These are phyloP conservation scores for Nannospalax galili DNA, from an alignment of 2,113 vertebrate species.

Conservation along the genomic window DNA sequence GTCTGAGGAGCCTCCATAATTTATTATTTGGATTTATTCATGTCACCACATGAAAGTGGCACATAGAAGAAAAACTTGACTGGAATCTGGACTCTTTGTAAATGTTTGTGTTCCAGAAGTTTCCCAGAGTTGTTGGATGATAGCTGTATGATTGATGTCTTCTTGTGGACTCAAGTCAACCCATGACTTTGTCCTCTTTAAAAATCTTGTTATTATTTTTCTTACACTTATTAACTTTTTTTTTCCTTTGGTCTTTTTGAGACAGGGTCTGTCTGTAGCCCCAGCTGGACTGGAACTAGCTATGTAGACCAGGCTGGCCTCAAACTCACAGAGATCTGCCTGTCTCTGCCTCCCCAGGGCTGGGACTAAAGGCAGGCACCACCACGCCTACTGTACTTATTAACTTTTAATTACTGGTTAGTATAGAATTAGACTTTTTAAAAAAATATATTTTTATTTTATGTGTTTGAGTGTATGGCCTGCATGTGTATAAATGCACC, in stretches of 20 bases:
- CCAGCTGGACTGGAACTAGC: too few species aligned
- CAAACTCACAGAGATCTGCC: too few species aligned
- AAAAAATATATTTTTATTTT: too few species aligned
- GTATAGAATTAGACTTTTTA: background rate
- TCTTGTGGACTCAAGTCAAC: background rate
- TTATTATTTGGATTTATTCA: slow-evolving; percentile 20
- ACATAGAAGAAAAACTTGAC: background rate
- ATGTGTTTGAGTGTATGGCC: too few species aligned
- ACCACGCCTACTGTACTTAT: background rate
- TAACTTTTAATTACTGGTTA: slow-evolving; percentile 39
- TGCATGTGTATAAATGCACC: too few species aligned
- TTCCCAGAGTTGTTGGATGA: background rate
- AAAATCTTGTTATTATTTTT: background rate
- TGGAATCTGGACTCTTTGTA: slow-evolving; percentile 6
- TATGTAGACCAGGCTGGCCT: too few species aligned
- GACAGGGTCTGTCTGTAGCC: too few species aligned
- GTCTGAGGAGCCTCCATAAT: background rate
- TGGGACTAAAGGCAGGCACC: too few species aligned
- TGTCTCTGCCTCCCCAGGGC: too few species aligned
- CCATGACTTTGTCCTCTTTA: background rate
- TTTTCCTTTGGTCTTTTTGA: too few species aligned
- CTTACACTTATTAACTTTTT: background rate
- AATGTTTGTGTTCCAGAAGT: slow-evolving; percentile 52
- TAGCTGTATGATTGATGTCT: background rate
- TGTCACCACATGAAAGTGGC: background rate